Evolutionary conservation across 92 coral and sea anemone species (phyloP).

Genomic region (Phenganax stokvisi): DNA sequence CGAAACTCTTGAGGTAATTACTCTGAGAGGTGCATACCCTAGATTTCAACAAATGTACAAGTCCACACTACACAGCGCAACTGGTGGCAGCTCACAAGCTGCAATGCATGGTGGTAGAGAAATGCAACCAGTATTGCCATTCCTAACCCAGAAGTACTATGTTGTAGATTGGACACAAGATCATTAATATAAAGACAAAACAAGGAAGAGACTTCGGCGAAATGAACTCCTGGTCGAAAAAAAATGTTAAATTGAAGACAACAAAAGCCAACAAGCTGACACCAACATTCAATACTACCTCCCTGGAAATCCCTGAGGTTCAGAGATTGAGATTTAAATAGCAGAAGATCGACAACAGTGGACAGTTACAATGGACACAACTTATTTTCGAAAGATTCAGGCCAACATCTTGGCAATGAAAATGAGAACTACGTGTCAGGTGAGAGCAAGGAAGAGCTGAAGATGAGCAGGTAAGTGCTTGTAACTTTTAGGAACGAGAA

Average conservation of each 20-base stretch:
- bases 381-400: background rate
- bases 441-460: background rate
- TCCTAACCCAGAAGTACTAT: background rate
- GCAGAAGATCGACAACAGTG: background rate
- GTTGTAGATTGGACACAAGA: slow-evolving; percentile 2
- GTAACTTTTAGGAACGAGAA: background rate
- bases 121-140: slow-evolving; percentile 17
- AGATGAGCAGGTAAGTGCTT: background rate
- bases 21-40: slow-evolving; percentile 1
- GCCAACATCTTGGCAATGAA: background rate
- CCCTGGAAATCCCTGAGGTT: background rate
- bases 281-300: slow-evolving; percentile 41
- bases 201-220: background rate
- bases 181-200: slow-evolving; percentile 13
- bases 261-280: slow-evolving; percentile 49
- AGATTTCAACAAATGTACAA: slow-evolving; percentile 19
- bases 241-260: slow-evolving; percentile 5
- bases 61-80: slow-evolving; percentile 29
- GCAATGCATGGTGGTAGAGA: slow-evolving; percentile 32
- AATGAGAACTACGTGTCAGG: background rate
- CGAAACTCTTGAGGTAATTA: background rate
- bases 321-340: background rate
- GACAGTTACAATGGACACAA: slow-evolving; percentile 14
- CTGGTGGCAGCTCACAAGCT: slow-evolving; percentile 30
- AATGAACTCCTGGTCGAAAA: background rate